Base-by-base conservation (phyloP, 2,113 vertebrate species). In the Aix galericulata region DNA sequence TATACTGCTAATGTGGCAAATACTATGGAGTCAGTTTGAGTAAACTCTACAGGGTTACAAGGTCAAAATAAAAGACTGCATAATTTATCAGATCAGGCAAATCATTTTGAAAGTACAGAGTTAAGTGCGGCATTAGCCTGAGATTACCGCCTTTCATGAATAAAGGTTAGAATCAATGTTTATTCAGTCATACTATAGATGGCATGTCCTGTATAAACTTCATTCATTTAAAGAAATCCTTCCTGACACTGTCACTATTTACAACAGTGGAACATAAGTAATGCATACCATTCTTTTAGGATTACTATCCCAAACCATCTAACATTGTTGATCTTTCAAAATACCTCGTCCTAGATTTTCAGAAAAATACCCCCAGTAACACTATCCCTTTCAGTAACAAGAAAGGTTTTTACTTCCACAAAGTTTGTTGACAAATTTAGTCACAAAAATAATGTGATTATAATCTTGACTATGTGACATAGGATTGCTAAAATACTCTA, bases 1-100 rank as follows among this genome's bases (percentile, higher is more conserved):
- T 92, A 92, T 64, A 26, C 48, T 92, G 90, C 90, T 94, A 95
- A 93, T 89, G 94, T 91, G 79, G 86, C 82, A 94, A 98, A 96
- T 73, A 96, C 83, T 80, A 78, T 21, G 91, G 92, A 96, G 84
- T 93, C 81, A 88, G 89, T 92, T 96, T 90, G 97, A 97, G 88
- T 97, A 97, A 97, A 98, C 90, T 96, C 83, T 84, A 38, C 85
- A 84, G 64, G 93, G 90, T 95, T 96, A 94, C 79, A 55, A 97
- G 97, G 96, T 97, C 96, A 98, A 95, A 98, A 97, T 94, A 75
- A 93, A 97, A 96, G 95, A 94, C 95, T 97, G 95, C 88, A 97
- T 98, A 97, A 98, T 98, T 98, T 97, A 98, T 97, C 94, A 97
- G 78, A 97, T 95, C 80, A 96, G 93, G 86, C 84, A 95, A 97